Conservation (phyloP, 2,888 invertebrate species). For the Carpatolechia fugitivella region DNA sequence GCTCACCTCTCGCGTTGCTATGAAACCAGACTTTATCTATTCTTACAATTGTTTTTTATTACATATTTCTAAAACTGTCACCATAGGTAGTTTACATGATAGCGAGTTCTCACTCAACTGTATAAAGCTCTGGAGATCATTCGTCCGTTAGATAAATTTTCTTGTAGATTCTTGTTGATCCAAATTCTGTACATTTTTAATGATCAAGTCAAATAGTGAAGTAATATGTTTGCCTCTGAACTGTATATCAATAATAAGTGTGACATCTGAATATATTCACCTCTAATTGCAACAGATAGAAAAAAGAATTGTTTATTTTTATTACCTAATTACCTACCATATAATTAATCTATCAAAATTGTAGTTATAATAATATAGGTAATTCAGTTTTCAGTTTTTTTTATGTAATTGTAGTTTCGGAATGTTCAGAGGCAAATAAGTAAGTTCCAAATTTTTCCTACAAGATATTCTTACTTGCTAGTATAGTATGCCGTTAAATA, state of each 20-base stretch:
- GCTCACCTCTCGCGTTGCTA: too few species aligned
- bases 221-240: neutral
- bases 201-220: neutral
- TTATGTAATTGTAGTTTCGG: neutral
- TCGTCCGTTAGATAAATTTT: constrained; percentile 57
- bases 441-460: constrained; percentile 42
- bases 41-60: too few species aligned
- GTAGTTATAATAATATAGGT: neutral
- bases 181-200: constrained; percentile 19
- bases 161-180: constrained; percentile 39
- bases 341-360: too few species aligned
- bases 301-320: too few species aligned
- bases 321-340: too few species aligned
- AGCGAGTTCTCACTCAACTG: constrained; percentile 41
- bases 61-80: neutral
- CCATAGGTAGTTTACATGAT: neutral
- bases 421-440: constrained; percentile 24
- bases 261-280: too few species aligned
- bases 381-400: neutral
- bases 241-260: neutral
- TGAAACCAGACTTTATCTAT: too few species aligned
- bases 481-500: constrained; percentile 46
- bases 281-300: too few species aligned
- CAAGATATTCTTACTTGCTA: constrained; percentile 47
- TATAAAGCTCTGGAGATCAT: constrained; percentile 49